Evolutionary conservation across 37 sponge, comb jelly and placozoan species (phyloP), one percentile per base, ranked within the genome.

Genomic region (Chondrilla cf. caribensis): DNA sequence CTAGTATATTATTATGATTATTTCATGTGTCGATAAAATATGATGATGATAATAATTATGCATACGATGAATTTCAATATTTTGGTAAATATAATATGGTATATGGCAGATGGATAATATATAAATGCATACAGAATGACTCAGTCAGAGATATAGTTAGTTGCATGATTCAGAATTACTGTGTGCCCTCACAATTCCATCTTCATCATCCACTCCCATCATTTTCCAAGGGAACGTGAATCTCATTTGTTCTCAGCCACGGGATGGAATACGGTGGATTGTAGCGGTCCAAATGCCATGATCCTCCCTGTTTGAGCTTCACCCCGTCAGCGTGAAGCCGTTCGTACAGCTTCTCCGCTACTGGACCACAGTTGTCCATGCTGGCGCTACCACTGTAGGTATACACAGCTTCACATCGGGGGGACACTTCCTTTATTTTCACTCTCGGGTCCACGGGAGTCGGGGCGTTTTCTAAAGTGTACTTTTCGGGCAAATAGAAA

Each of bases 211-310:
- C n/a, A n/a, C n/a, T n/a, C n/a, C n/a, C n/a, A n/a, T 47, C 51
- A 47, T 11, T 19, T 62, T 62, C 64, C 7, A 62, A 5, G 18
- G 64, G 64, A 62, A 62, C 22, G 7, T n/a, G 29, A 29, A 62
- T 62, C 29, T 62, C 64, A 28, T 62, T 62, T 5, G 64, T 62
- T 62, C 64, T 62, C 8, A 62, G 22, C 64, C 64, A 62, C 7
- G 64, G 64, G 29, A 62, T 62, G 64, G 64, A 19, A n/a, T 19
- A 62, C 6, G 64, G 64, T n/a, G 64, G 64, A 15, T 62, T 62
- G 64, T 62, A 62, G 29, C 64, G 64, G 15, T 62, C 25, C 64
- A 62, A 28, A n/a, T 28, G 25, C 64, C 64, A 62, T 6, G 64
- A 29, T 28, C 29, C 64, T 7, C 29, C 29, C 29, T 62, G 18